These are phyloP conservation scores for Drepana falcataria DNA, from an alignment of 2,888 invertebrate species.

Conservation along the genomic window DNA sequence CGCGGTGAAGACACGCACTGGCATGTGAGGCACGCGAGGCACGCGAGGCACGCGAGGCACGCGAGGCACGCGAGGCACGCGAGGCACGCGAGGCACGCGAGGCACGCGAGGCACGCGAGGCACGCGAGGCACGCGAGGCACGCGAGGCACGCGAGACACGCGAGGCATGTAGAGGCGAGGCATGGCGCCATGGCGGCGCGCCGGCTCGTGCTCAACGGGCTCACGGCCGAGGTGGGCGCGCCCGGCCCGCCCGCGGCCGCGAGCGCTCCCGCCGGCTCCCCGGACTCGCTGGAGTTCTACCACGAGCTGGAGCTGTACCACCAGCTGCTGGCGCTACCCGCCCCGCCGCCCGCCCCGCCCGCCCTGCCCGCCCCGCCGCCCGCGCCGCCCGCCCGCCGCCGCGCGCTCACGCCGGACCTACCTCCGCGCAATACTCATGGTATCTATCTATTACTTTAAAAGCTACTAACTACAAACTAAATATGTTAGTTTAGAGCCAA, in stretches of 20 bases:
- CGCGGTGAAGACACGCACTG: no score
- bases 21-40: no score
- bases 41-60: no score
- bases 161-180: background rate
- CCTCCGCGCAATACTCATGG: conserved; percentile 13
- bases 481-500: background rate
- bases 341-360: conserved; percentile 17
- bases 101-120: no score
- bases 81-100: no score
- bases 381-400: conserved; percentile 19
- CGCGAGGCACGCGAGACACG: no score
- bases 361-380: conserved; percentile 26
- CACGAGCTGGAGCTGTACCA: conserved; percentile 69
- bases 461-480: background rate
- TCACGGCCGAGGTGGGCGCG: conserved; percentile 60
- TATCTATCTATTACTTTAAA: conserved; percentile 4
- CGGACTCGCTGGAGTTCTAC: conserved; percentile 59
- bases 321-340: conserved; percentile 55
- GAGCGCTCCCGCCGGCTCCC: conserved; percentile 23
- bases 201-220: conserved; percentile 66
- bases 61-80: no score
- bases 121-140: no score
- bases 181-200: conserved; percentile 40
- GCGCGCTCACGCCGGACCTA: conserved; percentile 6
- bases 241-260: conserved; percentile 16